Percentiles rank a stretch among this genome's conserved stretches.
phyloP scores from a whole-genome alignment of 1,140 invertebrate species.

The Tetraneura akinire region DNA sequence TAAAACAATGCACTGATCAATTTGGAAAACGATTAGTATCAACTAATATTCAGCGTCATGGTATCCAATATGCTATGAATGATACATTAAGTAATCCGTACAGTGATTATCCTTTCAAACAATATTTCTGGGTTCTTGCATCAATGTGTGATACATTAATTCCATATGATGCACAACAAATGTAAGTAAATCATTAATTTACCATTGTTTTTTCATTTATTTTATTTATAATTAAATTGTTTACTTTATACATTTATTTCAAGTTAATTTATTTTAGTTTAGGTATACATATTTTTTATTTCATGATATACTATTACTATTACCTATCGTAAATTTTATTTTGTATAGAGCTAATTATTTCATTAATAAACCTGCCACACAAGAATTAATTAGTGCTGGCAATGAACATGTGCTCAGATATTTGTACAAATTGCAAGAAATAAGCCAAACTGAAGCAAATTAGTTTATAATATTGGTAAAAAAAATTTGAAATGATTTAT shows the following conservation, averaged over 20 bases:
- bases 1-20: conserved; percentile 21
- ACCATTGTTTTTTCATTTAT: too few relatives aligned
- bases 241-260: too few relatives aligned
- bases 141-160: conserved; percentile 7
- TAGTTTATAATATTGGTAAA: neutral
- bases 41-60: conserved; percentile 24
- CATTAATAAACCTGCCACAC: conserved; percentile 2
- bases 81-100: conserved; percentile 22
- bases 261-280: too few relatives aligned
- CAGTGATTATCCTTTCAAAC: conserved; percentile 33
- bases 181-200: conserved; percentile 29
- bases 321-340: neutral
- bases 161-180: conserved; percentile 31
- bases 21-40: conserved; percentile 26
- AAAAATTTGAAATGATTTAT: too few relatives aligned
- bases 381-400: conserved; percentile 6
- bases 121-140: conserved; percentile 36
- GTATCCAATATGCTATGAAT: conserved; percentile 33
- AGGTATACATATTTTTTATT: too few relatives aligned
- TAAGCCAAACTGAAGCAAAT: neutral
- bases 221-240: too few relatives aligned
- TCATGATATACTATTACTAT: too few relatives aligned
- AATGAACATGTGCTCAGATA: conserved; percentile 13
- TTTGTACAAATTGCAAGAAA: conserved; percentile 28
- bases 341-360: conserved; percentile 14